phyloP scores from a whole-genome alignment of 2,113 vertebrate genomes.

The Gasterosteus nipponicus region DNA sequence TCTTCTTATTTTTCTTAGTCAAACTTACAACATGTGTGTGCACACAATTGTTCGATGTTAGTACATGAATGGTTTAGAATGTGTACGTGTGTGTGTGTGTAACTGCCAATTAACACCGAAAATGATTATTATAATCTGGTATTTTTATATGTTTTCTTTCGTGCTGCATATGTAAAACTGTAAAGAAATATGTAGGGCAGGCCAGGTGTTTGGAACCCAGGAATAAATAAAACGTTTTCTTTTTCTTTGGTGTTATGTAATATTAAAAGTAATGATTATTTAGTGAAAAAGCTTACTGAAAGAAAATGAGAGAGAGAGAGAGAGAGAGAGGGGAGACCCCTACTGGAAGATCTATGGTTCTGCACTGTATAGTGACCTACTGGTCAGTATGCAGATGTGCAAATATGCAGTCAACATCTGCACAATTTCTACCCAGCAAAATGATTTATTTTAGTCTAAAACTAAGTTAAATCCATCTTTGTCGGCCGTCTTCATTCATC shows the following conservation, averaged over 20 bases:
- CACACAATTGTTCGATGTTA: too few species aligned
- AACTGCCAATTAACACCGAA: not conserved
- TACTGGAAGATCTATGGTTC: constrained; percentile 29
- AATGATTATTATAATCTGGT: not conserved
- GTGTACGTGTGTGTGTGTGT: not conserved
- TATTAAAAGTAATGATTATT: not conserved
- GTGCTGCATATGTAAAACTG: too few species aligned
- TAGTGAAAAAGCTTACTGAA: not conserved
- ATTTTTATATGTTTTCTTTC: not conserved
- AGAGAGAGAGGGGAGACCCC: not conserved
- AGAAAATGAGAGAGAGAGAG: too few species aligned
- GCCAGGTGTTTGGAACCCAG: not conserved
- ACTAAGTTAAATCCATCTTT: not conserved
- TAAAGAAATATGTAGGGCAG: not conserved
- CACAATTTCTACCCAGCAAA: not conserved
- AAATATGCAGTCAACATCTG: not conserved
- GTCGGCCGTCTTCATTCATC: not conserved
- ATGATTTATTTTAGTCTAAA: not conserved
- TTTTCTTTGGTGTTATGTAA: not conserved
- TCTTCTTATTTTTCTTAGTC: not conserved
- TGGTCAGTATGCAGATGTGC: not conserved
- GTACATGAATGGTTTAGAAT: too few species aligned
- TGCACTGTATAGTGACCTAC: not conserved
- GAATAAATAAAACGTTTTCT: too few species aligned
- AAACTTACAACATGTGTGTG: not conserved